Base-by-base conservation (phyloP, 35 echinoderm and acorn worm genomes). In the Strongylocentrotus purpuratus region DNA sequence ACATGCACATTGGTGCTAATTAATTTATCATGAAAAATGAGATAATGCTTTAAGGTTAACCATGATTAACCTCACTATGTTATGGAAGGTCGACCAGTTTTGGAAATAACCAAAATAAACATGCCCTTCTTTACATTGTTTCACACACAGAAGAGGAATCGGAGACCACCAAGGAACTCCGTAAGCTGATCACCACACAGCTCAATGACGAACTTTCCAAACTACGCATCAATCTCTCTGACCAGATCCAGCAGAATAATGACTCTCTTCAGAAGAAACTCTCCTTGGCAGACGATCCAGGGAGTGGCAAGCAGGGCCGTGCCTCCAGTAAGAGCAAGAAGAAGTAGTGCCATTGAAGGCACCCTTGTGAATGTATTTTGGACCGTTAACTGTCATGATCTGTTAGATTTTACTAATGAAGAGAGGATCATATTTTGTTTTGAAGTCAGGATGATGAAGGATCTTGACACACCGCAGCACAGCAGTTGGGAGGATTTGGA, bases 181-280 rank as follows among this genome's bases (percentile, higher is more conserved):
- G 98, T 52, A 96, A 99, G 87, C 86, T 99, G 52, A 98, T 99
- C 88, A 97, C 97, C 41, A 86, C 96, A 22, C 98, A 99, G 86
- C 50, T 99, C 47, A 96, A 94, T 13, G 97, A 96, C 8, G 98
- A 99, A 85, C 96, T 99, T 58, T 85, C 95, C 7, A 97, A 96
- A 93, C 92, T 99, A 7, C 94, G 97, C 48, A 10, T 86, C 17
- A 97, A 95, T 10, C 85, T 99, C 25, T 94, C 91, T 20, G 98
- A 97, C 46, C 98, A 99, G 94, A 98, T 99, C 32, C 93, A 97
- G 61, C 88, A 95, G 25, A 98, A 99, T 78, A 97, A 99, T 31
- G 98, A 99, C 17, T 78, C 95, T 6, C 46, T 99, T 6, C 98
- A 99, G 88, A 96, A 99, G 92, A 99, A 98, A 61, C 61, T 99